Percentiles rank a stretch among this genome's conserved stretches.
These are phyloP conservation scores for Oreochromis tanganicae DNA, from an alignment of 2,113 vertebrate species.

Conservation along the genomic window DNA sequence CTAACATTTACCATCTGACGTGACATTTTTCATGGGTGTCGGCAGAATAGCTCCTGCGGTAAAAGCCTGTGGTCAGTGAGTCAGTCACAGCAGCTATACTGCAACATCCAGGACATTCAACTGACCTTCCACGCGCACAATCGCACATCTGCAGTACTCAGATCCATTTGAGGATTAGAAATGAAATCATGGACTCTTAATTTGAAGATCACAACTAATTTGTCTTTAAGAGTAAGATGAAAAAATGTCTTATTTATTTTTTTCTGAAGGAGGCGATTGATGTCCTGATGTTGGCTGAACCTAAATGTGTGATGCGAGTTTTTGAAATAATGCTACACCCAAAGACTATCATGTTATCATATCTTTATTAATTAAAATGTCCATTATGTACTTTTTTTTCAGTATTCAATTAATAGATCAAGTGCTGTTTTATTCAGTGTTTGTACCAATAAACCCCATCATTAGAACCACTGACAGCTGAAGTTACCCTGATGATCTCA, in stretches of 20 bases:
- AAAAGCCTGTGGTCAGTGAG: neutral
- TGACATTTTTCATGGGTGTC: neutral
- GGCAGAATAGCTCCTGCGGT: neutral
- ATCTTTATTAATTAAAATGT: neutral
- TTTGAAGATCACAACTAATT: neutral
- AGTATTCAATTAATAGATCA: neutral
- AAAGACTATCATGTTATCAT: neutral
- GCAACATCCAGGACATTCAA: constrained; percentile 19
- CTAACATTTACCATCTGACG: neutral
- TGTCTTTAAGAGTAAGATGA: neutral
- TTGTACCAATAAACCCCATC: neutral
- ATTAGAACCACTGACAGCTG: neutral
- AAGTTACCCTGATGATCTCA: neutral
- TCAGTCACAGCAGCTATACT: constrained; percentile 1
- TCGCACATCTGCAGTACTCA: neutral
- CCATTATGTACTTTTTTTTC: neutral
- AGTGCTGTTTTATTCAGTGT: neutral
- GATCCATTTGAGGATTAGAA: neutral
- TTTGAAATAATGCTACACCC: neutral
- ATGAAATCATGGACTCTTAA: neutral
- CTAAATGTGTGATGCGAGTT: neutral
- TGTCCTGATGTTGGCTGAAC: neutral
- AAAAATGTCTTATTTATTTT: neutral
- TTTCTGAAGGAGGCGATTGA: neutral
- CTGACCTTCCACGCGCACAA: constrained; percentile 7